Conservation (phyloP, 30 jellyfish, hydroid and myxozoan species). For the Hydra vulgaris region DNA sequence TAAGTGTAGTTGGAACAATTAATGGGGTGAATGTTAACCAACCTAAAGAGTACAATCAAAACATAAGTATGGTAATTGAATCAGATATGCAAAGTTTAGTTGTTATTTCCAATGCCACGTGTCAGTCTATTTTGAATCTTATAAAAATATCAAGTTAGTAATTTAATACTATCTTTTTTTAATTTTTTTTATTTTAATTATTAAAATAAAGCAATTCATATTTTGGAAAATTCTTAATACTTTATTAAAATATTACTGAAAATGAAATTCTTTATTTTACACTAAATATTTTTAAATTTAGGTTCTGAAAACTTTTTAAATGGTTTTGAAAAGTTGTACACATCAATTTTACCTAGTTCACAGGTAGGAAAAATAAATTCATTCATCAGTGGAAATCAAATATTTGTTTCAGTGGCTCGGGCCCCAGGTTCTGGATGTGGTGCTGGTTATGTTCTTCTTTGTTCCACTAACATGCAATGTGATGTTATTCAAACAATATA, state of each 20-base stretch:
- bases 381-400: constrained; percentile 15
- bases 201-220: too few relatives aligned
- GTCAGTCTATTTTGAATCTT: constrained; percentile 22
- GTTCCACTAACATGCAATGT: constrained; percentile 37
- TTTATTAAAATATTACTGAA: too few relatives aligned
- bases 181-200: too few relatives aligned
- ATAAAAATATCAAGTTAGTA: constrained; percentile 30
- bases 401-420: constrained; percentile 56
- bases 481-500: constrained; percentile 8
- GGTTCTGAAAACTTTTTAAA: constrained; percentile 28
- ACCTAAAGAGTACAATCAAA: not conserved
- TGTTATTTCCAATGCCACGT: not conserved
- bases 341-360: not conserved
- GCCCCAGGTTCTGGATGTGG: constrained; percentile 57
- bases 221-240: too few relatives aligned
- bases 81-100: not conserved
- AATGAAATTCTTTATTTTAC: too few relatives aligned
- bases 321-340: constrained; percentile 28
- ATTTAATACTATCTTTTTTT: not conserved
- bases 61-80: not conserved
- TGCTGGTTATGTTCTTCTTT: constrained; percentile 45
- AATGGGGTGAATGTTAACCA: constrained; percentile 1
- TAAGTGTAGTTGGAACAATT: not conserved
- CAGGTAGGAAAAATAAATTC: constrained; percentile 41
- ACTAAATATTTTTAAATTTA: not conserved